Percentiles rank a stretch among this genome's conserved stretches.
Conservation (phyloP, 2,113 vertebrate genomes). For the Morone chrysops region DNA sequence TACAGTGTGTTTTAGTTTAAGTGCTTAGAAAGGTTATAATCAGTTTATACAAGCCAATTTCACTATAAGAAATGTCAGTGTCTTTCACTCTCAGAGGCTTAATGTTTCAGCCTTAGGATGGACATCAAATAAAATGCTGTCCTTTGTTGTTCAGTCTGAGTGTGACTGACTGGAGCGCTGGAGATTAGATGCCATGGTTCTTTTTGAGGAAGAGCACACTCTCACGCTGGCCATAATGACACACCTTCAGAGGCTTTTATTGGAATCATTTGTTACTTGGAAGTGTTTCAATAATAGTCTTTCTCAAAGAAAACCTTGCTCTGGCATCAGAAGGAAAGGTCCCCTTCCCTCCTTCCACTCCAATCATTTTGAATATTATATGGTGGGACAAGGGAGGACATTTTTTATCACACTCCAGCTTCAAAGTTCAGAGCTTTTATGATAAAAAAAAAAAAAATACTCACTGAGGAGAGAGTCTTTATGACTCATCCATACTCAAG, state of each 20-base stretch:
- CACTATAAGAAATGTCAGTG: not conserved
- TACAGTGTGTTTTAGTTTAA: not conserved
- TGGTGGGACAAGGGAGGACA: constrained; percentile 13
- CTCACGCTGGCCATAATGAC: constrained; percentile 58
- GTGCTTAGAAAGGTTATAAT: not conserved
- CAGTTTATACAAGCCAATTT: not conserved
- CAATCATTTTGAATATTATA: constrained; percentile 46
- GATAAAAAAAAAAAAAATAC: not conserved
- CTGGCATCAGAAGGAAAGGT: constrained; percentile 19
- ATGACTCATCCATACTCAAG: constrained; percentile 40
- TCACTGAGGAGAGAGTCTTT: not conserved
- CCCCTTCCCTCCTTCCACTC: constrained; percentile 26
- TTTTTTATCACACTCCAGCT: constrained; percentile 26
- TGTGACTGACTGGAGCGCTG: constrained; percentile 35
- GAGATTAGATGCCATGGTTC: constrained; percentile 43
- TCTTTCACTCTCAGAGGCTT: not conserved
- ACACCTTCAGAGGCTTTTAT: constrained; percentile 57
- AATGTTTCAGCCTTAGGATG: constrained; percentile 20
- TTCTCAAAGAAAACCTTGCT: constrained; percentile 36
- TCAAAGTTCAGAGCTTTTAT: constrained; percentile 31
- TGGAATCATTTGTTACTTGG: constrained; percentile 66
- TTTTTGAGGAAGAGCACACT: constrained; percentile 51
- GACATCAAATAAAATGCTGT: constrained; percentile 29
- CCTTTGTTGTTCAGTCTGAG: constrained; percentile 34
- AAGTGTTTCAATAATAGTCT: constrained; percentile 59